These are phyloP conservation scores for Drosophila repleta DNA, from an alignment of 1,140 invertebrate species.

Conservation along the genomic window DNA sequence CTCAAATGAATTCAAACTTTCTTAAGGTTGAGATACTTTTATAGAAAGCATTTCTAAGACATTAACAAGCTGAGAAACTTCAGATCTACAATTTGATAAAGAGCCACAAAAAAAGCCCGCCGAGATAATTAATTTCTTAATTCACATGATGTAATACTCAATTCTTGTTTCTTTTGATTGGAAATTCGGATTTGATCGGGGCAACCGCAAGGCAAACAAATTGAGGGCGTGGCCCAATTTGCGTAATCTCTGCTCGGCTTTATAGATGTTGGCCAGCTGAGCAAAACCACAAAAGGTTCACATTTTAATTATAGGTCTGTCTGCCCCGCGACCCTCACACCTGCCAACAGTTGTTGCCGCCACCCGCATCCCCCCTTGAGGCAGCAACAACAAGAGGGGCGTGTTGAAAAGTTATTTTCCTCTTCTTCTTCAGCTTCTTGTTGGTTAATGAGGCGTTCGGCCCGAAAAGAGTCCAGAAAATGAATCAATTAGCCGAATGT, in stretches of 20 bases:
- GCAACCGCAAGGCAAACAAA: conserved; percentile 37
- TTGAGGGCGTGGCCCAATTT: conserved; percentile 63
- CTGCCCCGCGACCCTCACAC: not conserved
- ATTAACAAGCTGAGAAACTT: not conserved
- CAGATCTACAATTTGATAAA: not conserved
- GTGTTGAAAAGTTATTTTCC: conserved; percentile 11
- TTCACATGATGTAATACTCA: not conserved
- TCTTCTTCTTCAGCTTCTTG: conserved; percentile 3
- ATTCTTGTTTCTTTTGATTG: not conserved
- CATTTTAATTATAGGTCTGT: conserved; percentile 71
- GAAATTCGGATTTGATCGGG: not conserved
- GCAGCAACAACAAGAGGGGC: conserved; percentile 5
- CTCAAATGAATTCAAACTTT: too few species aligned
- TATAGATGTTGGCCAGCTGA: conserved; percentile 15
- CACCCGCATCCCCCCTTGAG: not conserved
- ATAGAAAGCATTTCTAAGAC: too few species aligned
- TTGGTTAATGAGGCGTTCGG: conserved; percentile 30
- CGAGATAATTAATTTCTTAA: too few species aligned
- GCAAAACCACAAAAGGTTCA: conserved; percentile 61
- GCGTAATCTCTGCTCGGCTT: conserved; percentile 63
- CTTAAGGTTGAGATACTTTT: too few species aligned
- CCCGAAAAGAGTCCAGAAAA: conserved; percentile 35
- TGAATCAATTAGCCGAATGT: conserved; percentile 74
- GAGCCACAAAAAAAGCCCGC: not conserved
- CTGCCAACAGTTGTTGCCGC: not conserved